Evolutionary conservation across 2,888 invertebrate species (phyloP).

Genomic region (Sinotaia quadrata): DNA sequence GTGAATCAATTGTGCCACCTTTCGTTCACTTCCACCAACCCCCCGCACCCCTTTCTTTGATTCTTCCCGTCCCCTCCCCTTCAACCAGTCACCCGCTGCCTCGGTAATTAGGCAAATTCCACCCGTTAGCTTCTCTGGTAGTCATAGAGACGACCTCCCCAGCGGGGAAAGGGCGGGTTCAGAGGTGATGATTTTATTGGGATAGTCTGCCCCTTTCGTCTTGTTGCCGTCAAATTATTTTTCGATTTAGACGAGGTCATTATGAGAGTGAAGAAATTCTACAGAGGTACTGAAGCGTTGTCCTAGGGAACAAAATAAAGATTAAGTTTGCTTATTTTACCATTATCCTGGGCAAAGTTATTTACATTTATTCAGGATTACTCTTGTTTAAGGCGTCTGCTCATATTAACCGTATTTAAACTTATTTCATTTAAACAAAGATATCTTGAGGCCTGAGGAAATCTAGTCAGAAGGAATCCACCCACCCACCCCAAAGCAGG

Average conservation of each 20-base stretch:
- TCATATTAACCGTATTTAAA: too few relatives aligned
- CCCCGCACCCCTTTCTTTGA: neutral
- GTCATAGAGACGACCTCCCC: slow-evolving; percentile 13
- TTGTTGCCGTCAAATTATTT: slow-evolving; percentile 23
- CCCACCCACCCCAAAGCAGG: too few relatives aligned
- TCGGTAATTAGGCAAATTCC: slow-evolving; percentile 28
- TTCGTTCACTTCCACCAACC: neutral
- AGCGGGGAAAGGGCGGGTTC: neutral
- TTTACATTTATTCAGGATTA: too few relatives aligned
- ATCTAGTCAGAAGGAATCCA: too few relatives aligned
- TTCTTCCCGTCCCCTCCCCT: neutral
- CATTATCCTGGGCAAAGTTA: too few relatives aligned
- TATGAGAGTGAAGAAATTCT: slow-evolving; percentile 1
- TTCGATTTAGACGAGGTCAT: slow-evolving; percentile 16
- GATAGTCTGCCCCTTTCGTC: neutral
- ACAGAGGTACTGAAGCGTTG: slow-evolving; percentile 17
- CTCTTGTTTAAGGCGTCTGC: too few relatives aligned
- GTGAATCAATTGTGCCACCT: slow-evolving; percentile 10
- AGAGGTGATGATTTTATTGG: slow-evolving; percentile 20
- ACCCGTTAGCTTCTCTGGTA: slow-evolving; percentile 24
- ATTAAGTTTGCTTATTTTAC: slow-evolving; percentile 15
- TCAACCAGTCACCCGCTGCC: neutral
- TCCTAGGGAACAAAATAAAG: slow-evolving; percentile 4
- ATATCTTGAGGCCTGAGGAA: too few relatives aligned
- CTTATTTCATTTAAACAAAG: too few relatives aligned